Base-by-base conservation (phyloP, 1,140 invertebrate species). In the Heliconius himera region DNA sequence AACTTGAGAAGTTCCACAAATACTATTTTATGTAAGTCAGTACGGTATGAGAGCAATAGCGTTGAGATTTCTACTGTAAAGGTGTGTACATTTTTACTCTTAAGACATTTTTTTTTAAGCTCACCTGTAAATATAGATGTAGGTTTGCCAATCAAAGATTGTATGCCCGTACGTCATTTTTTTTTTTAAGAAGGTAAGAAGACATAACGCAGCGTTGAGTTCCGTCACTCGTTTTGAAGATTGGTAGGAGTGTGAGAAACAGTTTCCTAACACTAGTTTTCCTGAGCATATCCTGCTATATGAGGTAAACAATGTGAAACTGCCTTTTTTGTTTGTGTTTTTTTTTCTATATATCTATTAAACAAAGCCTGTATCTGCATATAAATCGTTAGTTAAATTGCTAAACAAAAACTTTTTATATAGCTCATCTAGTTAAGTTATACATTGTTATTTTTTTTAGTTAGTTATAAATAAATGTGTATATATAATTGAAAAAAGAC, bases 111-210 rank as follows among this genome's bases (percentile, higher is more conserved):
- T 60, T 54, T 80, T 85, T 83, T 90, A 79, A 82, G 89, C 91
- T 93, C 89, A 89, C 87, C 26, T 93, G 92, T 93, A 93, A 84
- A 93, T 93, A 93, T 92, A 92, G 90, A 79, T 60, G 72, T 88
- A 88, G 81, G 78, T 84, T 83, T 75, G 81, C 91, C 90, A 81
- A 92, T 93, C 85, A 75, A 89, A 93, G 90, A 93, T 93, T 88
- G 92, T 88, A 83, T 80, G 76, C 60, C 60, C 26, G 1, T 66
- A 66, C 26, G 60, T 66, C 60, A 66, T 16, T 51, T 51, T 51
- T 51, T 20, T 51, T 56, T 56, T 56, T 11, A 56, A 36, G 33
- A 36, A 36, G 18, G 18, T 51, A 51, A 51, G 6, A 18, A 4
- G 49, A 20, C 18, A 49, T 16, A 51, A 51, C 5, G 18, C 18